Evolutionary conservation across 2,888 invertebrate species (phyloP), one percentile per base, ranked within the genome.

Genomic region (Hyles lineata): DNA sequence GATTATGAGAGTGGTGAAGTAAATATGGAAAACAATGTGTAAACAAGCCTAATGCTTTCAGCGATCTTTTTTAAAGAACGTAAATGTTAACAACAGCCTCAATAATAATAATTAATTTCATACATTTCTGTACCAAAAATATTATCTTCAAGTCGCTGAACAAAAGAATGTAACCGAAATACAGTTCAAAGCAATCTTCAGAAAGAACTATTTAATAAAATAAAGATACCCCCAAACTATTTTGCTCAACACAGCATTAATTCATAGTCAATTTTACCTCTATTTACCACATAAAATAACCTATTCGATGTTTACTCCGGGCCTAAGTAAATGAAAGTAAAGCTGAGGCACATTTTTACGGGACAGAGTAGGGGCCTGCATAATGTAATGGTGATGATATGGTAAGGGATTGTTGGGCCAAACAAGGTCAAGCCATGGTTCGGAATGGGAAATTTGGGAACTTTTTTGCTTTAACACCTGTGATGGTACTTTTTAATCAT

Each of bases 261-360:
- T 60, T 61, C 29, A 50, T 61, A 50, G 82, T 79, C 82, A 86
- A 88, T 89, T 89, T 89, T 82, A 85, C 84, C 83, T 79, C 83
- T 84, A 86, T 89, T 87, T 85, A 82, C 79, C 80, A 78, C 80
- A 80, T 80, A 81, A 86, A 89, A 89, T 89, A 89, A 62, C 52
- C 35, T 62, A 52, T 73, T 85, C 82, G 79, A 78, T 86, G 86
- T 88, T 87, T 84, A 83, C 82, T 74, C 80, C 79, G 76, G 78
- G 80, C 88, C 88, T 89, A 88, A 89, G 87, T 85, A 90, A 92
- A 92, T 90, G 85, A 85, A 88, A 76, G 75, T 77, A 63, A 78
- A 76, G 60, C 81, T 79, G 77, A 79, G 73, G 76, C 77, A 72
- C 73, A 60, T 77, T 78, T 78, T 79, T 77, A 80, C 78, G 79